phyloP scores from a whole-genome alignment of 2,797 vertebrate species.

The Anguilla obscura region DNA sequence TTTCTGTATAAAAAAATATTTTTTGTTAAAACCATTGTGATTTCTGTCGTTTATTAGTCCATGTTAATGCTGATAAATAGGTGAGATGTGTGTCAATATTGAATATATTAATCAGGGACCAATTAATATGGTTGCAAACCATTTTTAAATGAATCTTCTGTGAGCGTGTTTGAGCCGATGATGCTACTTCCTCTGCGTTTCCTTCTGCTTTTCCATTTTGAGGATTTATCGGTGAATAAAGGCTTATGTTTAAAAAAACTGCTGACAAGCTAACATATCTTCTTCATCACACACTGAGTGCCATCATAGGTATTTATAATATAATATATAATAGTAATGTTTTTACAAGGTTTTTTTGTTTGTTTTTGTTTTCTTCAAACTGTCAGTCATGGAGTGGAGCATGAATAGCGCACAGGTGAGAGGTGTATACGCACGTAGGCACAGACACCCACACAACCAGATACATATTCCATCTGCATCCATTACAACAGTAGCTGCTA shows the following conservation, averaged over 20 bases:
- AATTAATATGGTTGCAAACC: not conserved
- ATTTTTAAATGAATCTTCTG: not conserved
- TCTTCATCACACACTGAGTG: no score
- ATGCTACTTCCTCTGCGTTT: not conserved
- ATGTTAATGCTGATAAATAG: not conserved
- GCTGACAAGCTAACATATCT: no score
- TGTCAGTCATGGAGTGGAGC: not conserved
- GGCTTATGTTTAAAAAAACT: not conserved
- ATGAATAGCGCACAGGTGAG: not conserved
- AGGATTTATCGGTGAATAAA: not conserved
- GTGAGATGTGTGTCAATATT: not conserved
- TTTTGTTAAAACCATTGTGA: slow-evolving; percentile 42
- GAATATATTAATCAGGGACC: not conserved
- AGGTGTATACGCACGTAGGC: not conserved
- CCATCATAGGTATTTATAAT: no score
- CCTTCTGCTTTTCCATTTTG: not conserved
- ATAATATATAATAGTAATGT: no score
- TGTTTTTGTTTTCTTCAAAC: not conserved
- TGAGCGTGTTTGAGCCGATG: not conserved
- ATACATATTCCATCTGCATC: not conserved
- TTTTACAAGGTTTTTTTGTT: not conserved
- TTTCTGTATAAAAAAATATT: slow-evolving; percentile 46
- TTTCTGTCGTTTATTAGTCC: slow-evolving; percentile 46
- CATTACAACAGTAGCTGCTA: not conserved
- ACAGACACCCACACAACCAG: not conserved